These are phyloP conservation scores for Plebejus anna DNA, from an alignment of 2,888 invertebrate genomes.

Conservation along the genomic window DNA sequence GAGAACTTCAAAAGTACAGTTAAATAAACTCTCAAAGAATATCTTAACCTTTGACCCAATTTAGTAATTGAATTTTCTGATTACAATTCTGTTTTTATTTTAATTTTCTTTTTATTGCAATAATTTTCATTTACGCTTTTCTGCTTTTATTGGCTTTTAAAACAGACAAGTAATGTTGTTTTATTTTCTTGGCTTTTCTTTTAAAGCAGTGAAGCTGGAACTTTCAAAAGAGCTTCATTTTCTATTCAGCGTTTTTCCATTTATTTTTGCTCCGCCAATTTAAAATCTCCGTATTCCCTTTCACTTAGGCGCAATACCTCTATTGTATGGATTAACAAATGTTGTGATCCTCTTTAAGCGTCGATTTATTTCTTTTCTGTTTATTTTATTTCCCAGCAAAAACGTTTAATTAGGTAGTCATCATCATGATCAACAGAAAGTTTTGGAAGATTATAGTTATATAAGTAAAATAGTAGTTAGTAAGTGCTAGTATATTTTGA, in stretches of 20 bases:
- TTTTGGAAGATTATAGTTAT: too few relatives aligned
- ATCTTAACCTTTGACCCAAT: not conserved
- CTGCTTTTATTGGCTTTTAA: not conserved
- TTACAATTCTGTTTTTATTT: not conserved
- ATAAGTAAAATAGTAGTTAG: too few relatives aligned
- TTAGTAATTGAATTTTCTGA: not conserved
- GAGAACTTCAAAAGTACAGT: not conserved
- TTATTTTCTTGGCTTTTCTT: conserved; percentile 3
- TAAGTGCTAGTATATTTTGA: too few relatives aligned
- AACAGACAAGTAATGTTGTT: not conserved
- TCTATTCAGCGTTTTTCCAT: not conserved
- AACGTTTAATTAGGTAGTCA: not conserved
- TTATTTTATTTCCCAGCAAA: not conserved
- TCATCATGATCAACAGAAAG: not conserved
- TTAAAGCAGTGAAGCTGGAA: not conserved
- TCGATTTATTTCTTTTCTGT: not conserved
- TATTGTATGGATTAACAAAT: conserved; percentile 7
- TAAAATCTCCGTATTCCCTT: not conserved
- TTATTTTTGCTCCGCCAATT: not conserved
- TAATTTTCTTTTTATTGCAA: not conserved
- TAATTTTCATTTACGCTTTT: not conserved
- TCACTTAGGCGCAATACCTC: not conserved
- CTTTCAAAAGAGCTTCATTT: conserved; percentile 1
- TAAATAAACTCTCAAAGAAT: not conserved
- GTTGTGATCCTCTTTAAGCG: not conserved